Base-by-base conservation (phyloP, 92 coral and sea anemone species). In the Palythoa heliodiscus region DNA sequence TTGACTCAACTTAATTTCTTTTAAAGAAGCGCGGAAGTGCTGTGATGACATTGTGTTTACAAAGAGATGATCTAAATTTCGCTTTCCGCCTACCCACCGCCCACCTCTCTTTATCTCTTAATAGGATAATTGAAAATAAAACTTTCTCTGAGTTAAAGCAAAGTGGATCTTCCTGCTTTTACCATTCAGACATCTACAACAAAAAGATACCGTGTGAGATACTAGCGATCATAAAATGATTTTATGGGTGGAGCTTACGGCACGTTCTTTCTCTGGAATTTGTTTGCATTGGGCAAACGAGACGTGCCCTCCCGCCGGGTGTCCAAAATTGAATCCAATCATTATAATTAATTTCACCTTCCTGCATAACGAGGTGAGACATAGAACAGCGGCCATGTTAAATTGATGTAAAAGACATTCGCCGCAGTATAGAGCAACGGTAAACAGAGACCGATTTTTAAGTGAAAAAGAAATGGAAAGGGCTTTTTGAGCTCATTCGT, bases 241-340 rank as follows among this genome's bases (percentile, higher is more conserved):
- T 66, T 29, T 17, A 52, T 39, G 82, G 84, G 77, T 39, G 78
- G 71, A 57, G 53, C 20, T 8, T 17, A 4, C 39, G 13, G 78
- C 79, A 60, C 87, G 67, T 25, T 83, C 78, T 53, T 70, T 83
- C 40, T 53, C 40, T 70, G 79, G 77, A 83, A 71, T 29, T 69
- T 94, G 93, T 94, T 94, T 94, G 90, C 86, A 74, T 87, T 92
- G 86, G 82, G 19, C 90, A 77, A 70, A 71, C 85, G 91, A 94
- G 98, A 92, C 98, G 75, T 80, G 88, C 95, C 95, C 98, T 85
- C 95, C 95, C 89, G 84, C 96, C 89, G 88, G 74, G 82, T 84
- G 83, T 70, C 68, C 86, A 90, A 92, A 92, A 94, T 90, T 94
- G 93, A 58, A 74, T 73, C 92, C 87, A 89, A 92, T 92, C 87